Percentiles rank a stretch among this genome's conserved stretches.
These are phyloP conservation scores for Pseudomugil tenellus DNA, from an alignment of 2,797 vertebrate species.

Conservation along the genomic window DNA sequence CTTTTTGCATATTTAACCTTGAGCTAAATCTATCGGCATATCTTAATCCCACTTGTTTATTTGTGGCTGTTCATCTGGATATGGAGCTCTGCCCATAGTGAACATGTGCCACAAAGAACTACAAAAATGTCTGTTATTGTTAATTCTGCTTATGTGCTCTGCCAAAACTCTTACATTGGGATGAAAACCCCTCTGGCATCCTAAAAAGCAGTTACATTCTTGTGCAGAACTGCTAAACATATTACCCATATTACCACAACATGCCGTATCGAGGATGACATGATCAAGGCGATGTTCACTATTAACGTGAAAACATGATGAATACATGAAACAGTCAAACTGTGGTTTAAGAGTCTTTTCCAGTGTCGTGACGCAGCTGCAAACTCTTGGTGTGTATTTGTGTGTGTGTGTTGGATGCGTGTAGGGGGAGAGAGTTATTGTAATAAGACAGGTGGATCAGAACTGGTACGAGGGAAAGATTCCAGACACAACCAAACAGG, in stretches of 20 bases:
- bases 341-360: not conserved
- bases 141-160: not conserved
- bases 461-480: slow-evolving; percentile 99
- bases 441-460: slow-evolving; percentile 95
- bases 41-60: not conserved
- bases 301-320: not conserved
- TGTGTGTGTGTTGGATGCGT: slow-evolving; percentile 21
- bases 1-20: no score
- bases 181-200: not conserved
- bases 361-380: not conserved
- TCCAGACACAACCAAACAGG: slow-evolving; percentile 92
- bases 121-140: not conserved
- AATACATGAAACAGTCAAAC: not conserved
- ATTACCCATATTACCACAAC: not conserved
- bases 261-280: not conserved
- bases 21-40: not conserved
- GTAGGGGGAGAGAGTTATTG: slow-evolving; percentile 93
- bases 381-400: not conserved
- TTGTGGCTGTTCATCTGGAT: not conserved
- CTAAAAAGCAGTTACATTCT: not conserved
- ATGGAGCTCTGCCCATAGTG: not conserved
- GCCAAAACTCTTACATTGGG: not conserved
- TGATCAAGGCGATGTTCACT: not conserved
- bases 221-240: not conserved
- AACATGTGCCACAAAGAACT: not conserved